A percentile compares a stretch with the other conserved stretches of the same genome.
Evolutionary conservation across 2,888 invertebrate species (phyloP).

Genomic region (Hirtodrosophila cameraria): DNA sequence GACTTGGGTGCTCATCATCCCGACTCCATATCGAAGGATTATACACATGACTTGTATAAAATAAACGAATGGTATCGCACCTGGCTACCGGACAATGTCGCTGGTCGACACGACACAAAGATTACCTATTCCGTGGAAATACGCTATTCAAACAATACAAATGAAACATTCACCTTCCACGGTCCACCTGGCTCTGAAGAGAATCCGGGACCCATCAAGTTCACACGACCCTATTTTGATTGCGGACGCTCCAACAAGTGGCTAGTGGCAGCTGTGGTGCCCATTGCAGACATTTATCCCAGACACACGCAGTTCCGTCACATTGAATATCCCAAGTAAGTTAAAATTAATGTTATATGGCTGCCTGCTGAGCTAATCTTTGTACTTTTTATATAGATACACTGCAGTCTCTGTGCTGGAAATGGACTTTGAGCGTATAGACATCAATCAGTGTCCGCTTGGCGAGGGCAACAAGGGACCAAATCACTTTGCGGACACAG

Average conservation of each 20-base stretch:
- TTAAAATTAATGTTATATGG: background rate
- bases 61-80: slow-evolving; percentile 96
- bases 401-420: slow-evolving; percentile 96
- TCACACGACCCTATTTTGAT: slow-evolving; percentile 98
- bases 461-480: slow-evolving; percentile 94
- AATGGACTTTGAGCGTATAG: slow-evolving; percentile 98
- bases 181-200: slow-evolving; percentile 96
- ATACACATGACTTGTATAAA: slow-evolving; percentile 94
- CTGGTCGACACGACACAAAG: slow-evolving; percentile 93
- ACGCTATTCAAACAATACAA: slow-evolving; percentile 96
- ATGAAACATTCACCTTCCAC: slow-evolving; percentile 98
- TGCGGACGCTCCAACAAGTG: slow-evolving; percentile 98
- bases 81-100: slow-evolving; percentile 95
- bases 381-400: slow-evolving; percentile 85
- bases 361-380: background rate
- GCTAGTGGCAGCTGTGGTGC: slow-evolving; percentile 96
- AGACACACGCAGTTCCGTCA: slow-evolving; percentile 96
- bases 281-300: slow-evolving; percentile 97
- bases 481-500: slow-evolving; percentile 95
- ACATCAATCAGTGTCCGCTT: slow-evolving; percentile 97
- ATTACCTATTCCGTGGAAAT: slow-evolving; percentile 97
- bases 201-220: slow-evolving; percentile 95
- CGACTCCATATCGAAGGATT: slow-evolving; percentile 92
- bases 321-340: slow-evolving; percentile 96
- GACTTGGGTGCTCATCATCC: slow-evolving; percentile 94